Conservation (phyloP, 1,140 invertebrate genomes). For the Brachionus calyciflorus region DNA sequence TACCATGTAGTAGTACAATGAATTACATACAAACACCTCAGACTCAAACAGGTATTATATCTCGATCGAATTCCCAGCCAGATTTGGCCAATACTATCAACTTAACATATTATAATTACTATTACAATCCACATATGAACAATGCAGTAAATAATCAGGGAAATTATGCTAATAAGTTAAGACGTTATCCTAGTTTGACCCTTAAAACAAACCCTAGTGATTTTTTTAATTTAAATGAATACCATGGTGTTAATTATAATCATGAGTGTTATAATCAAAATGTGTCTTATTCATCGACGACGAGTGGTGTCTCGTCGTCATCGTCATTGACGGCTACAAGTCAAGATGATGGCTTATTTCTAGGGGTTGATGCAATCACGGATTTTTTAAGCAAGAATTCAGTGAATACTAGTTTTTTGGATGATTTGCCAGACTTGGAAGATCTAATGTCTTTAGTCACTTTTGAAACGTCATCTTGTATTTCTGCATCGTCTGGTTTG, state of each 20-base stretch:
- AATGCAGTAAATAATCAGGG: background rate
- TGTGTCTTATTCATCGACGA: constrained; percentile 4
- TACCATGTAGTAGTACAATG: constrained; percentile 18
- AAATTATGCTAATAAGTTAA: background rate
- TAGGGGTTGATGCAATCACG: constrained; percentile 15
- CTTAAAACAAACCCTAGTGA: background rate
- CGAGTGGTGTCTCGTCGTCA: constrained; percentile 6
- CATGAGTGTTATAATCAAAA: background rate
- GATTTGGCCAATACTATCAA: constrained; percentile 24
- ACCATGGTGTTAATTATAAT: background rate
- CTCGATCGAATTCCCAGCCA: constrained; percentile 29
- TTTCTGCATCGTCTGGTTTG: background rate
- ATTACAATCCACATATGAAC: background rate
- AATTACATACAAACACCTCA: constrained; percentile 20
- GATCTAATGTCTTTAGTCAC: constrained; percentile 26
- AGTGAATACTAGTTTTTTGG: background rate
- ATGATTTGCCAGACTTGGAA: constrained; percentile 9
- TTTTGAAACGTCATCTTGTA: background rate
- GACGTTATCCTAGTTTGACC: constrained; percentile 13
- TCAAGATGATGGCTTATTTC: constrained; percentile 22
- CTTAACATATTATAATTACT: constrained; percentile 26
- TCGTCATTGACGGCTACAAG: constrained; percentile 15
- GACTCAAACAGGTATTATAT: background rate
- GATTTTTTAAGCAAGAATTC: constrained; percentile 41
- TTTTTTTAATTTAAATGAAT: background rate